Evolutionary conservation across 1,140 invertebrate species (phyloP), one percentile per base, ranked within the genome.

Genomic region (Dolichoris vasculosae): DNA sequence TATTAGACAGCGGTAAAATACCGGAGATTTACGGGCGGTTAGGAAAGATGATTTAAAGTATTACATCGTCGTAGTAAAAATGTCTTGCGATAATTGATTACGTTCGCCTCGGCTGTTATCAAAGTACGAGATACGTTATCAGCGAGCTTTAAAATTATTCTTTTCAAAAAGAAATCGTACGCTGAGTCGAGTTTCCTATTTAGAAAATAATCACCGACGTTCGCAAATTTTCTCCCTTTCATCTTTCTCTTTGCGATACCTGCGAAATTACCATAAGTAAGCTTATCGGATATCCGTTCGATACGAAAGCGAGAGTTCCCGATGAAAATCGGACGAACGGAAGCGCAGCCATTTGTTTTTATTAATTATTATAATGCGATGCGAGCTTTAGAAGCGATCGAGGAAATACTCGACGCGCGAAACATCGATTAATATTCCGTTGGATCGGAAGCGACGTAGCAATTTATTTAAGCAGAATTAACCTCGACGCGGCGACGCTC

Each of bases 11-110:
- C 40, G 9, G 40, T 59, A 9, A 30, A 64, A 71, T 71, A 17
- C 35, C 26, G 4, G 32, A 20, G 67, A 71, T 71, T 71, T 71
- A 71, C 6, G 38, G 0, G 38, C 30, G n/a, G 20, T n/a, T 73
- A 6, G n/a, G 69, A 71, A 71, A 71, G 38, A 35, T 71, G 69
- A 73, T 73, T 43, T 43, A 43, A 73, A 43, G 38, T 40, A 43
- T 17, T n/a, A 3, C 4, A 9, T 43, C 23, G 13, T 0, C 38
- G 9, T n/a, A 11, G 38, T 73, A 73, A 73, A 73, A 43, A 73
- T 73, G 38, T 26, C 69, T 15, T 26, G 9, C 7, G 1, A 43
- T n/a, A 43, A 73, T 73, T 73, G 32, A 73, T 43, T 7, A n/a
- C 38, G 23, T 43, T 73, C 8, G 69, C 38, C 26, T 20, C 3